phyloP scores from a whole-genome alignment of 2,113 vertebrate genomes.

The Leuciscus idus region DNA sequence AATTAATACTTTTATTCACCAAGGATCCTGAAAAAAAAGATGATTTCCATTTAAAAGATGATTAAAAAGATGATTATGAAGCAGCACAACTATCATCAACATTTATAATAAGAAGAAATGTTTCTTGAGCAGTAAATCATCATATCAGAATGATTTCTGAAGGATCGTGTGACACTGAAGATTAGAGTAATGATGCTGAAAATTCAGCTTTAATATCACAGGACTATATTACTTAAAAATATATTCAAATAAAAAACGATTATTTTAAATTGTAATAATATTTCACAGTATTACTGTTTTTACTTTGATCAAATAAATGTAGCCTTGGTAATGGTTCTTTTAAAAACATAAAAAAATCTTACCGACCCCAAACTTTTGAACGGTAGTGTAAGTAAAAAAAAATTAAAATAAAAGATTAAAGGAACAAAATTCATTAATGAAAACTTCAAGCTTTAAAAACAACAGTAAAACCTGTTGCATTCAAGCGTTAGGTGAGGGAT shows the following conservation, averaged over 20 bases:
- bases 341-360: not conserved
- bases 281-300: not conserved
- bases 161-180: not conserved
- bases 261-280: not conserved
- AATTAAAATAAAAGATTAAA: too few relatives aligned
- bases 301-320: not conserved
- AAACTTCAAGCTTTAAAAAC: not conserved
- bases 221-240: not conserved
- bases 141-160: not conserved
- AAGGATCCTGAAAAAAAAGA: not conserved
- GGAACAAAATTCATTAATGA: not conserved
- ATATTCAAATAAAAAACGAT: not conserved
- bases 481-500: not conserved
- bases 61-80: not conserved
- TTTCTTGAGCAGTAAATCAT: not conserved
- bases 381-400: not conserved
- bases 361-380: not conserved
- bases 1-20: not conserved
- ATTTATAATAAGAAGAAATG: not conserved
- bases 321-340: not conserved
- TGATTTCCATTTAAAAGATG: not conserved
- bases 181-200: not conserved
- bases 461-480: not conserved
- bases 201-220: not conserved
- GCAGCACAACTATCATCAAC: not conserved